Evolutionary conservation across 2,888 invertebrate species (phyloP), one percentile per base, ranked within the genome.

Genomic region (Pandemis cinnamomeana): DNA sequence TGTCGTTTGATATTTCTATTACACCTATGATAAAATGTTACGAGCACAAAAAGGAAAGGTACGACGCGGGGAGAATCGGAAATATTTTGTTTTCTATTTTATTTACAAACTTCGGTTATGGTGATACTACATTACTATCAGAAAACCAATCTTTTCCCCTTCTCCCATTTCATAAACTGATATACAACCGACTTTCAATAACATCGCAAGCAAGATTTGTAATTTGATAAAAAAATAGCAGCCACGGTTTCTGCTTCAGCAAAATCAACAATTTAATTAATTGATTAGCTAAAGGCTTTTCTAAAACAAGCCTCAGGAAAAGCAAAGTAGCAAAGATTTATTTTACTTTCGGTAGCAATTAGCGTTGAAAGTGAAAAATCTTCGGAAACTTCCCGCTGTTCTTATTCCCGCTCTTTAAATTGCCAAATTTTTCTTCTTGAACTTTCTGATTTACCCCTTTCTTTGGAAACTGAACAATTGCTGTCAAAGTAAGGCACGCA

Each of bases 281-380:
- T 93, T 91, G 91, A 92, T 92, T 89, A 87, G 86, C 88, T 85
- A 81, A 85, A 85, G 84, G 85, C 83, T 84, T 84, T 83, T 75
- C 79, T 78, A 80, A 84, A 89, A 90, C 89, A 91, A 89, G 86
- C 88, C 88, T 84, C 87, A 86, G 85, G 86, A 86, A 88, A 88
- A 86, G 88, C 86, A 89, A 90, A 90, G 88, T 87, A 87, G 84
- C 86, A 78, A 86, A 90, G 92, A 91, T 92, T 92, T 92, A 92
- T 92, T 93, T 92, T 90, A 91, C 91, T 93, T 88, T 91, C 84
- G 81, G 84, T 90, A 88, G 87, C 91, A 94, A 93, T 94, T 93
- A 93, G 90, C 86, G 90, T 87, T 89, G 90, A 90, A 89, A 93
- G 92, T 93, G 93, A 93, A 94, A 94, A 94, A 94, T 93, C 91